phyloP scores from a whole-genome alignment of 2,797 vertebrate genomes.

The Gymnoscopelus braueri region DNA sequence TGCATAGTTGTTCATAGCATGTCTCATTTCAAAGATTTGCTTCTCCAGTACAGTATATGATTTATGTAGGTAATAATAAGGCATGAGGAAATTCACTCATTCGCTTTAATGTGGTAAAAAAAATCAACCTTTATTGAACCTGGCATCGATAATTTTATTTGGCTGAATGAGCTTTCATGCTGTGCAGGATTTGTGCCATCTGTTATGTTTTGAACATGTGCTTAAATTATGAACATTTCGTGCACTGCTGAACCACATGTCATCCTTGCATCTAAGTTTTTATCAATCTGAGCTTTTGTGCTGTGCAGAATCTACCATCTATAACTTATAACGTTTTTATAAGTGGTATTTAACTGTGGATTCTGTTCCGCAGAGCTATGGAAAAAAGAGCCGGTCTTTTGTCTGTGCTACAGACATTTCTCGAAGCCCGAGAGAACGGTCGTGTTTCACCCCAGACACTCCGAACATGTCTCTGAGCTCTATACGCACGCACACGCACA shows the following conservation, averaged over 20 bases:
- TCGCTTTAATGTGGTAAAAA: not conserved
- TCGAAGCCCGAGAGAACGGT: slow-evolving; percentile 15
- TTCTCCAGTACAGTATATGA: too few relatives aligned
- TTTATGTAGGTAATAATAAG: not conserved
- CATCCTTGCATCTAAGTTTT: not conserved
- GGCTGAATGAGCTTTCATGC: too few relatives aligned
- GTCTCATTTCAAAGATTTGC: too few relatives aligned
- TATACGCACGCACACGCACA: not conserved
- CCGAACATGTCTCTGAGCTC: too few relatives aligned
- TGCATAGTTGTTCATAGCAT: too few relatives aligned
- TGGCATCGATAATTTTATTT: too few relatives aligned
- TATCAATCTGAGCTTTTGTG: not conserved
- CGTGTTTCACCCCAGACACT: slow-evolving; percentile 1
- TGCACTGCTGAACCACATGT: too few relatives aligned
- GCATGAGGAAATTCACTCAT: not conserved
- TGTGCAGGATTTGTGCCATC: too few relatives aligned
- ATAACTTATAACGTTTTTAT: not conserved
- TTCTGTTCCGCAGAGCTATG: not conserved
- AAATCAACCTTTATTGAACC: too few relatives aligned
- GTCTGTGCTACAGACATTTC: slow-evolving; percentile 16
- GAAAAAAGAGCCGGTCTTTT: slow-evolving; percentile 14
- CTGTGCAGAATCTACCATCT: not conserved
- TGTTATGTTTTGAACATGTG: too few relatives aligned
- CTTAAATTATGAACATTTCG: too few relatives aligned
- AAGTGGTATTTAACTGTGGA: not conserved